A percentile compares a stretch with the other conserved stretches of the same genome.
These are phyloP conservation scores for Diadumene lineata DNA, from an alignment of 92 coral and sea anemone species.

Conservation along the genomic window DNA sequence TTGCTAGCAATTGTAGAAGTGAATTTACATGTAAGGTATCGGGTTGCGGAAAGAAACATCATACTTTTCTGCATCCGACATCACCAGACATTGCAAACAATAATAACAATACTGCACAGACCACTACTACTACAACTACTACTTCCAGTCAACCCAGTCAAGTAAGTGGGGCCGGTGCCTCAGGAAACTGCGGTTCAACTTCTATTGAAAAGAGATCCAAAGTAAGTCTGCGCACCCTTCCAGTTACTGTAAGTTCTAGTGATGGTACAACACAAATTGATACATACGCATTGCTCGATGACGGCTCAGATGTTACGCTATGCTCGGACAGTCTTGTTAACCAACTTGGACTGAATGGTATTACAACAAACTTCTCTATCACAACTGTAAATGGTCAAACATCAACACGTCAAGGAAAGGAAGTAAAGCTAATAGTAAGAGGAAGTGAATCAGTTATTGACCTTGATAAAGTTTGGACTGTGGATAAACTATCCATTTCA, in stretches of 20 bases:
- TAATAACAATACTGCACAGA: not conserved
- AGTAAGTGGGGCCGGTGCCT: constrained; percentile 12
- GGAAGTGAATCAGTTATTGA: constrained; percentile 13
- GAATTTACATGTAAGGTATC: constrained; percentile 9
- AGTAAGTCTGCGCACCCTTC: constrained; percentile 4
- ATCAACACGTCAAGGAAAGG: constrained; percentile 7
- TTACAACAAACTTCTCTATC: constrained; percentile 1
- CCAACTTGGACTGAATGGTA: constrained; percentile 3
- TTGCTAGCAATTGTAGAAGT: constrained; percentile 20
- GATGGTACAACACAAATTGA: constrained; percentile 1
- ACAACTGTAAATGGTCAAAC: constrained; percentile 39
- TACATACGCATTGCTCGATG: constrained; percentile 28
- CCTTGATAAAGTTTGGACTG: constrained; percentile 36
- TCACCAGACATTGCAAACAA: not conserved
- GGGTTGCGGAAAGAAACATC: constrained; percentile 41
- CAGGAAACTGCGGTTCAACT: constrained; percentile 5
- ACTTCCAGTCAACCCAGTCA: constrained; percentile 5
- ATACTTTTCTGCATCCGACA: constrained; percentile 1
- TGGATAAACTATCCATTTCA: constrained; percentile 28
- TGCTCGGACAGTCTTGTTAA: constrained; percentile 3
- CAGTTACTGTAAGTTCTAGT: not conserved
- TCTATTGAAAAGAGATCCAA: not conserved
- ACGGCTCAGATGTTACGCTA: constrained; percentile 15
- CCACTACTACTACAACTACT: not conserved
- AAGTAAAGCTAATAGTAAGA: constrained; percentile 4